These are phyloP conservation scores for Chiropotes sagulatus DNA, from an alignment of 2,797 vertebrate species.

Conservation along the genomic window DNA sequence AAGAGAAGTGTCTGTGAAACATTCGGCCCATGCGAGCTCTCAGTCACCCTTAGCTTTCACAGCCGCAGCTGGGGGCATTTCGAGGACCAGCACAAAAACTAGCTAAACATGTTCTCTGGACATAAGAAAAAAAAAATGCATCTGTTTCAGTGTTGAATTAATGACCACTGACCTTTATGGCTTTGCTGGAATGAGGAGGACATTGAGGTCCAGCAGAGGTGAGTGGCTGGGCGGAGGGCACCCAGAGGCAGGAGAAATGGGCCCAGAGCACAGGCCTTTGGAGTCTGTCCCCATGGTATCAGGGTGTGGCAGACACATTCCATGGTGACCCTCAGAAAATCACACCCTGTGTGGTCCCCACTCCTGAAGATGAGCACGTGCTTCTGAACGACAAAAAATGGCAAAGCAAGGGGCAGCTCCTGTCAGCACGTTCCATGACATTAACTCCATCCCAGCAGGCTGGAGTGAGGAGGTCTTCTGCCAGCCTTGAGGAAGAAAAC, in stretches of 20 bases:
- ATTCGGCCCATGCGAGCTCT: background rate
- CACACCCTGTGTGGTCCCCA: background rate
- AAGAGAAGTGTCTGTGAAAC: accelerated
- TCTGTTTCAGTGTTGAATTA: background rate
- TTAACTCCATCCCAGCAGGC: background rate
- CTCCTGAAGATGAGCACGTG: background rate
- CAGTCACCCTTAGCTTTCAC: too few species aligned
- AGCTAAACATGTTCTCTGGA: background rate
- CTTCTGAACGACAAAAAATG: background rate
- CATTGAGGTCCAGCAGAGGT: background rate
- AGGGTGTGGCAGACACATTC: background rate
- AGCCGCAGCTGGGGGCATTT: background rate
- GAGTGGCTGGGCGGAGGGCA: background rate
- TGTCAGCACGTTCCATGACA: too few species aligned
- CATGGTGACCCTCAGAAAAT: background rate
- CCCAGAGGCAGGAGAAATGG: background rate
- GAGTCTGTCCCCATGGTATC: background rate
- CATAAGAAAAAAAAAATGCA: background rate
- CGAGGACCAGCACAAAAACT: background rate
- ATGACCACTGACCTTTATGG: background rate
- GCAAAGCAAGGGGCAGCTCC: background rate
- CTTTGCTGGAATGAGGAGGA: background rate
- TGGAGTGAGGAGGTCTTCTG: background rate
- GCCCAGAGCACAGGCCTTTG: background rate
- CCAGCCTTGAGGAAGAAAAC: background rate